A percentile compares a stretch with the other conserved stretches of the same genome.
These are phyloP conservation scores for Brachyrhaphis roseni DNA, from an alignment of 2,797 vertebrate species.

Conservation along the genomic window DNA sequence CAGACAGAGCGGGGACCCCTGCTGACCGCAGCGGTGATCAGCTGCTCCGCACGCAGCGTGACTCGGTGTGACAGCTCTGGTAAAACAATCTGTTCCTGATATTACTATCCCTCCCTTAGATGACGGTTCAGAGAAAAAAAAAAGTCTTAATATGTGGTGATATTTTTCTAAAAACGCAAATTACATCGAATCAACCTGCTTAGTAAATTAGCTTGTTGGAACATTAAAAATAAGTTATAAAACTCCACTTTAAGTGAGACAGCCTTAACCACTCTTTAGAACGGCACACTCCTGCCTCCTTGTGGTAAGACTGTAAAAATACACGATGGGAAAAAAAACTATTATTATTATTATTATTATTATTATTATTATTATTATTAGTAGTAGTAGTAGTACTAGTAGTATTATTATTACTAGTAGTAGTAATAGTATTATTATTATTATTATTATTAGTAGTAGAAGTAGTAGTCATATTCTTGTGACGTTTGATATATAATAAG, in stretches of 20 bases:
- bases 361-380: no score
- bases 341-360: no score
- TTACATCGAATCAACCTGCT: not conserved
- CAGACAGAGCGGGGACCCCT: constrained; percentile 23
- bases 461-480: no score
- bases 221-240: not conserved
- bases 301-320: not conserved
- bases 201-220: not conserved
- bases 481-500: no score
- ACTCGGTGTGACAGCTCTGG: not conserved
- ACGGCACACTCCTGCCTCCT: constrained; percentile 31
- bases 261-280: not conserved
- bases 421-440: no score
- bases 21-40: constrained; percentile 6
- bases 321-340: not conserved
- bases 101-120: not conserved
- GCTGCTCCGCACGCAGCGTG: not conserved
- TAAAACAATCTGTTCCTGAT: not conserved
- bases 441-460: no score
- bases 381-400: no score
- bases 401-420: no score
- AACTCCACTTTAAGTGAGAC: not conserved
- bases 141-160: not conserved
- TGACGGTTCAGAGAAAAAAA: not conserved
- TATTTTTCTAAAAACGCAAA: not conserved